These are phyloP conservation scores for Papilio machaon DNA, from an alignment of 1,140 invertebrate species.

Conservation along the genomic window DNA sequence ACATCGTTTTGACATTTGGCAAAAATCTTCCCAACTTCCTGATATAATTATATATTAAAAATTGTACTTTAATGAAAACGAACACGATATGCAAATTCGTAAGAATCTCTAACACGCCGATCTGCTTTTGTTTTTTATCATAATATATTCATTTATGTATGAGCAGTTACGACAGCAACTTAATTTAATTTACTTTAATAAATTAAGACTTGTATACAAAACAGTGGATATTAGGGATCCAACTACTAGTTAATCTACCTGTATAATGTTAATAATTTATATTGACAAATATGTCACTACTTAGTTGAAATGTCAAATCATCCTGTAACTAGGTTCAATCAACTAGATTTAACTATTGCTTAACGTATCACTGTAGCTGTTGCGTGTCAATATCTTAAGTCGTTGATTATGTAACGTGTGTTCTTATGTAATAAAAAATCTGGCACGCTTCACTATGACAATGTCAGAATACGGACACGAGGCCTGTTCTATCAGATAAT, in stretches of 20 bases:
- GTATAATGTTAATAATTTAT: neutral
- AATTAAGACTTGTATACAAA: neutral
- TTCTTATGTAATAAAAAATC: constrained; percentile 59
- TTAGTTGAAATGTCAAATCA: constrained; percentile 6
- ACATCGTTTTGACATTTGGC: neutral
- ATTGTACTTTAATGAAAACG: neutral
- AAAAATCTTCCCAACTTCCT: neutral
- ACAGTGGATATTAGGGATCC: too few species aligned
- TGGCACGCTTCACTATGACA: constrained; percentile 46
- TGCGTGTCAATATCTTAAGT: constrained; percentile 51
- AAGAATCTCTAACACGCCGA: neutral
- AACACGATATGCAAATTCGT: constrained; percentile 4
- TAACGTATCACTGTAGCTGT: constrained; percentile 51
- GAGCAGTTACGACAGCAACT: neutral
- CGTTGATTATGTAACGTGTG: constrained; percentile 55
- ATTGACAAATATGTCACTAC: neutral
- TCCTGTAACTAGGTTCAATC: constrained; percentile 9
- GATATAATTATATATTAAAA: neutral
- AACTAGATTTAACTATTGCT: constrained; percentile 46
- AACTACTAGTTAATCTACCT: neutral
- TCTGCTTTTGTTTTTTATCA: constrained; percentile 2
- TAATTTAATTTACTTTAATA: neutral
- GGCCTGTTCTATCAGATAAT: constrained; percentile 11
- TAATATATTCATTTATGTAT: neutral
- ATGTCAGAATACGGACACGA: constrained; percentile 45